Conservation (phyloP, 2,113 vertebrate species). For the Galbula dea region DNA sequence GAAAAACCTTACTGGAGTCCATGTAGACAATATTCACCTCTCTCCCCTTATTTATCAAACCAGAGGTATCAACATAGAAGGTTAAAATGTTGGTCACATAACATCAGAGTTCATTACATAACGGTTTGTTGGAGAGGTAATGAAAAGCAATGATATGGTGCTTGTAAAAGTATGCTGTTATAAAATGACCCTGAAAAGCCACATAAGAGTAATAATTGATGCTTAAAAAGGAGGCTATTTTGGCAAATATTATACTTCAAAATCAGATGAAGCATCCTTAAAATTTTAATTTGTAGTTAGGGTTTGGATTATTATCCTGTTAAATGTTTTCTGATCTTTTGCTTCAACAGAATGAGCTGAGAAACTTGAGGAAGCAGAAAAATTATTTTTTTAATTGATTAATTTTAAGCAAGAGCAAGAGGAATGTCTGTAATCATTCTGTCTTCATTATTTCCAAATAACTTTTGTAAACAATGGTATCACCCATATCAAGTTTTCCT, state of each 20-base stretch:
- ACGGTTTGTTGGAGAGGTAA: background rate
- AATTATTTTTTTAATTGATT: background rate
- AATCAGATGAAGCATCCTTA: background rate
- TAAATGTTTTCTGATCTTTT: background rate
- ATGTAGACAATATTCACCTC: background rate
- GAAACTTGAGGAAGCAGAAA: background rate
- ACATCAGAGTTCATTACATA: background rate
- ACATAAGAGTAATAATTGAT: background rate
- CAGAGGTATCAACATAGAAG: background rate
- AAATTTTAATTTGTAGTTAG: background rate
- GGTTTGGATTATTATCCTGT: background rate
- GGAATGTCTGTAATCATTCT: background rate
- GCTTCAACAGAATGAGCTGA: background rate
- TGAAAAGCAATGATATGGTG: background rate
- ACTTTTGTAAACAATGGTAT: background rate
- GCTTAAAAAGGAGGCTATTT: background rate
- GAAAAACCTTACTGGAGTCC: background rate
- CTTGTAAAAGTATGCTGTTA: background rate
- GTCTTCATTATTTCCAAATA: background rate
- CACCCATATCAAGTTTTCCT: background rate
- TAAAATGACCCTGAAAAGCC: background rate
- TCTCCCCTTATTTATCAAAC: rapidly evolving
- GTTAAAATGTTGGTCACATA: background rate
- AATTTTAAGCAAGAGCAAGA: background rate
- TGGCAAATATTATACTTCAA: background rate